Evolutionary conservation across 2,888 invertebrate species (phyloP), one percentile per base, ranked within the genome.

Genomic region (Octonoba sinensis): DNA sequence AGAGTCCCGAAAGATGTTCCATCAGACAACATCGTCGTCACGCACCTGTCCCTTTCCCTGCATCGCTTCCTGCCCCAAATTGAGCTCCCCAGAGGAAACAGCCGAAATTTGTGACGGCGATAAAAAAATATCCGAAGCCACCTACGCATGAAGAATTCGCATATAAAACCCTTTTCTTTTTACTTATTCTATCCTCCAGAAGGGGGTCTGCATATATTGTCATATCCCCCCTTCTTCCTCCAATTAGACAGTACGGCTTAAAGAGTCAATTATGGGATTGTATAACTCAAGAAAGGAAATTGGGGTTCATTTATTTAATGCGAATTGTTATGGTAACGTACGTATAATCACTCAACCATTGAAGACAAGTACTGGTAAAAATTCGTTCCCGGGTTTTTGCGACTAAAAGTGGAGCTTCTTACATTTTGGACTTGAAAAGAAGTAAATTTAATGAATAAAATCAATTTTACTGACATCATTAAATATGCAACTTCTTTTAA

Each of bases 61-160:
- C 44, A 62, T 22, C 60, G 67, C 47, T 72, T 65, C 72, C 66
- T 72, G 66, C 66, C 78, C 59, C 54, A 60, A 70, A 77, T 77
- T 67, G 67, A 75, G 46, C 72, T 51, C 15, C 24, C 22, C 44
- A 73, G 16, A 81, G 79, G 79, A 81, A 81, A 81, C 79, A 62
- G 69, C 66, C 54, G 27, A 73, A 72, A 73, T 69, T 69, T 64
- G 62, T 27, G 56, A 22, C 56, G 49, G 62, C 47, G 66, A 72
- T 73, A 73, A 62, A 65, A 46, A 49, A 22, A 65, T 22, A 49
- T 64, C 62, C 73, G 69, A 59, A 73, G 64, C 73, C 79, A 81
- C 79, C 77, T 73, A 81, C 79, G 79, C 79, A 73, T 81, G 79
- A 81, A 73, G 72, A 60, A 59, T 62, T 62, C 79, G 65, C 66